Evolutionary conservation across 2,888 invertebrate species (phyloP), one percentile per base, ranked within the genome.

Genomic region (Sesia apiformis): DNA sequence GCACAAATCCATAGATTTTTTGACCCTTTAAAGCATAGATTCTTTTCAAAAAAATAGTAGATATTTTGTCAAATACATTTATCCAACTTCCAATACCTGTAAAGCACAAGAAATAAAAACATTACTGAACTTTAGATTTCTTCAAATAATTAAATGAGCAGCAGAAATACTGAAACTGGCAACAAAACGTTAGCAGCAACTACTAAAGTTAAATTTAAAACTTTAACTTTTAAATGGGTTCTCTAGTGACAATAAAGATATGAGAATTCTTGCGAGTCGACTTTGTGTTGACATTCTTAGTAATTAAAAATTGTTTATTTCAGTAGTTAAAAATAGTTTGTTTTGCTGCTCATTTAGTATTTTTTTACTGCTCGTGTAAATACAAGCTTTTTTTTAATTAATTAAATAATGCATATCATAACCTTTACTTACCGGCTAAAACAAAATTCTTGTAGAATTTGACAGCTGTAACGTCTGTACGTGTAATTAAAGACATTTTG

Each of bases 1-100:
- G 65, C 39, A 84, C 74, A 60, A 93, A 86, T 43, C 92, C 91
- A 73, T 92, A 91, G 58, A 93, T 90, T 76, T 91, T 91, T 65
- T 92, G 90, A 0, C 90, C 90, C 5, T 83, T 65, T 53, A 90
- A 69, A 39, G 69, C 70, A 7, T 60, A 49, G 40, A 78, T 54
- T 60, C 65, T 72, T 51, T 72, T 63, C 38, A 78, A 50, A 8
- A 74, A 61, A 49, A 67, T 66, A 0, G 58, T 58, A 38, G 69
- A 61, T 4, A 56, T 52, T 50, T 66, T 77, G 7, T 69, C 60
- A 60, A 77, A 90, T 51, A 90, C 54, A 60, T 79, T 67, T 3
- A 88, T 50, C 54, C 66, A 78, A 58, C 90, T 90, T 6, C 92
- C 92, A 60, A 91, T 85, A n/a, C 91, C 93, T 93, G 67, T 7